Conservation (phyloP, 2,113 vertebrate genomes). For the Scomber japonicus region DNA sequence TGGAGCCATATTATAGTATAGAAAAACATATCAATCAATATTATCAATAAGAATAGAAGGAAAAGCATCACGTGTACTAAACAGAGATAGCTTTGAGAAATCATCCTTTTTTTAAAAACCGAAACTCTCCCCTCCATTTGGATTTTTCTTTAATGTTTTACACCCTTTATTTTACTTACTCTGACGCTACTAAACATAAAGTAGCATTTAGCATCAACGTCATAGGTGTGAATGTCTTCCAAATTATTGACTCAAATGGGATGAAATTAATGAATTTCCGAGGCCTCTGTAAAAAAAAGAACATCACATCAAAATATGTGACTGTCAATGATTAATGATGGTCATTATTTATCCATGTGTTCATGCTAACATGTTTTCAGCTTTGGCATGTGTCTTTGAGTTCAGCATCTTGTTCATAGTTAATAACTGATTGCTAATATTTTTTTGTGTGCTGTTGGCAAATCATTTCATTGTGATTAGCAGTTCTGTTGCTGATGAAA, state of each 20-base stretch:
- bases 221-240: not conserved
- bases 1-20: not conserved
- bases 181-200: no score
- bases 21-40: not conserved
- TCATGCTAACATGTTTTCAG: slow-evolving; percentile 36
- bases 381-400: slow-evolving; percentile 56
- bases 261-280: not conserved
- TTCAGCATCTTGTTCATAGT: slow-evolving; percentile 24
- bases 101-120: no score
- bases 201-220: not conserved
- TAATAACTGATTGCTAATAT: slow-evolving; percentile 39
- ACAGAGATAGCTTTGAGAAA: no score
- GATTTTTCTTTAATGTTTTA: no score
- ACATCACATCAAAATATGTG: slow-evolving; percentile 5
- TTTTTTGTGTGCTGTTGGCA: slow-evolving; percentile 26
- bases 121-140: no score
- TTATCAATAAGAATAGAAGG: no score
- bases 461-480: slow-evolving; percentile 15
- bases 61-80: no score
- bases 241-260: not conserved
- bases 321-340: not conserved
- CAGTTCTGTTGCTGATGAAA: not conserved
- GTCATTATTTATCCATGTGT: not conserved
- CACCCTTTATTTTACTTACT: no score
- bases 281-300: not conserved